Evolutionary conservation across 2,888 invertebrate species (phyloP), one percentile per base, ranked within the genome.

Genomic region (Lasioglossum malachurum): DNA sequence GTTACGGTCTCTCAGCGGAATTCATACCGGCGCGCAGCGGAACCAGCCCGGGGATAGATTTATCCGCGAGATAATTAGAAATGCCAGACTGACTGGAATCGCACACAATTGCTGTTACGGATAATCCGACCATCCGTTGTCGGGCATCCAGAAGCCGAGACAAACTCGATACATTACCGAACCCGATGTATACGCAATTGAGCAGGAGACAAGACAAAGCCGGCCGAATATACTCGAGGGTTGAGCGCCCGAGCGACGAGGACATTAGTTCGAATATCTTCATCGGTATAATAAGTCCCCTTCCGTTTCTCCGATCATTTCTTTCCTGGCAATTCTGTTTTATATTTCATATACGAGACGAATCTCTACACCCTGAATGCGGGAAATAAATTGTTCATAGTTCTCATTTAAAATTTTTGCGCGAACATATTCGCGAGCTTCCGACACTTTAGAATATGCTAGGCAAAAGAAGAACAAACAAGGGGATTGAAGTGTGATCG

Each of bases 81-180:
- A 87, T 84, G 78, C 80, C 78, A 74, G 83, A 53, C 75, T 57
- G 84, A 49, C 75, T 76, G 78, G 78, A 77, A 81, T 84, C 87
- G 87, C 80, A 38, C 64, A 76, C 84, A 87, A 87, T 87, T 81
- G 78, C 84, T 81, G 84, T 84, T 87, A 81, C 87, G 78, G 87
- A 84, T 87, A 87, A 87, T 87, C 87, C 87, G 72, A 81, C 80
- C 84, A 87, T 87, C 87, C 87, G 87, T 87, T 83, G 87, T 79
- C 79, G 76, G 79, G 83, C 83, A 80, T 46, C 81, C 83, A 78
- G 87, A 83, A 83, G 78, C 87, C 81, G 87, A 77, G 87, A 87
- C 87, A 87, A 84, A 87, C 87, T 87, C 87, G 87, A 87, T 87
- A 84, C 87, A 87, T 87, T 87, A 87, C 84, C 87, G 71, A 81